Percentiles rank a stretch among this genome's conserved stretches.
phyloP scores from a whole-genome alignment of 2,797 vertebrate species.

The Lophotriccus pileatus region DNA sequence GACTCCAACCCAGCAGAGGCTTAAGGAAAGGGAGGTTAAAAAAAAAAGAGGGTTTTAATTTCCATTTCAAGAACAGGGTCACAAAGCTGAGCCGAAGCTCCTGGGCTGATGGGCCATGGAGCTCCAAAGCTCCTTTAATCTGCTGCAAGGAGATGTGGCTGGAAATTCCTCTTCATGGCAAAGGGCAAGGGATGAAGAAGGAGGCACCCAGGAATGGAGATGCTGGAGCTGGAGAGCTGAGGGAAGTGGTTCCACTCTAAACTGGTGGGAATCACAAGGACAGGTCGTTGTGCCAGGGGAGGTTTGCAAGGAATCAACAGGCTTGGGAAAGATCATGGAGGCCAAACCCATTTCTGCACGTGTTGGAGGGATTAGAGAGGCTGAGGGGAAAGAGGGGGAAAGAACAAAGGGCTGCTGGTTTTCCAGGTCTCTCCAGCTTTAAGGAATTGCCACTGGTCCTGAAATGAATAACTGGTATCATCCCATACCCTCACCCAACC shows the following conservation, averaged over 20 bases:
- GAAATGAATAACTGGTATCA: not conserved
- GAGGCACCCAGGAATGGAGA: slow-evolving; percentile 13
- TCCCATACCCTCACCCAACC: not conserved
- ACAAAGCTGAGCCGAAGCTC: slow-evolving; percentile 37
- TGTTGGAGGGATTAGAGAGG: slow-evolving; percentile 30
- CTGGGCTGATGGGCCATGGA: not conserved
- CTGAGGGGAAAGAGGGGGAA: not conserved
- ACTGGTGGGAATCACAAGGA: not conserved
- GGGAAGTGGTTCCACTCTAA: slow-evolving; percentile 40
- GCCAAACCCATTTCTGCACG: not conserved
- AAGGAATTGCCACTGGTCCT: not conserved
- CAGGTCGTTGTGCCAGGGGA: not conserved
- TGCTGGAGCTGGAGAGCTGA: not conserved
- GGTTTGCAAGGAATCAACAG: not conserved
- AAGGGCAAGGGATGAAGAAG: not conserved
- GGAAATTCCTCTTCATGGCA: slow-evolving; percentile 43
- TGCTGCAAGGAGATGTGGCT: slow-evolving; percentile 32
- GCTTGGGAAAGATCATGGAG: no score
- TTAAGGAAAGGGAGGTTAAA: slow-evolving; percentile 46
- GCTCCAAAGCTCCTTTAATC: slow-evolving; percentile 63
- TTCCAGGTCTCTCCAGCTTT: slow-evolving; percentile 26
- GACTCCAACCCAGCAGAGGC: slow-evolving; percentile 10
- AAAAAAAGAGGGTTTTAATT: slow-evolving; percentile 52
- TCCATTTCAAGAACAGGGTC: slow-evolving; percentile 29
- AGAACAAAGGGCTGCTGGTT: not conserved